These are phyloP conservation scores for Scaptomyza polygonia DNA, from an alignment of 2,888 invertebrate species.

Conservation along the genomic window DNA sequence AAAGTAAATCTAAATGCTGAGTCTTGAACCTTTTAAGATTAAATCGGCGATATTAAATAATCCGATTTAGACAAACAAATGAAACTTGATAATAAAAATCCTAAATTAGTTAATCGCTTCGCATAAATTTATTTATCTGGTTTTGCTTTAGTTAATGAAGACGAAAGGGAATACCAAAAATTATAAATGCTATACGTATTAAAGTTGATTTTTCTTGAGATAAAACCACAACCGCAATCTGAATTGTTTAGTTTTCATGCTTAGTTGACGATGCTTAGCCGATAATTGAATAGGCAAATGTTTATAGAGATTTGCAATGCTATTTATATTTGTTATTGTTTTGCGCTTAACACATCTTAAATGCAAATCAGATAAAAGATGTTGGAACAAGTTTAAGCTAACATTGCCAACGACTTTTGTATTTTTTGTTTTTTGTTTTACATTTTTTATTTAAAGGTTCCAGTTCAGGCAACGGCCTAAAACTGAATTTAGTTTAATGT, in stretches of 20 bases:
- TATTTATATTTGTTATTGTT: slow-evolving; percentile 23
- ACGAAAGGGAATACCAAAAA: slow-evolving; percentile 5
- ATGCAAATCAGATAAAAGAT: slow-evolving; percentile 59
- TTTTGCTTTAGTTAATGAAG: slow-evolving; percentile 15
- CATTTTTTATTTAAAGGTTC: background rate
- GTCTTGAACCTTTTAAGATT: background rate
- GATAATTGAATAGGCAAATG: slow-evolving; percentile 41
- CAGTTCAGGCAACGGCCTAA: slow-evolving; percentile 12
- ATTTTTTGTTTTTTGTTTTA: slow-evolving; percentile 15
- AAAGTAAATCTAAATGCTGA: background rate
- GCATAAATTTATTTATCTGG: slow-evolving; percentile 50
- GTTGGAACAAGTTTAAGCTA: slow-evolving; percentile 53
- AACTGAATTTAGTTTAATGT: slow-evolving; percentile 26
- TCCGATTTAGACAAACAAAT: slow-evolving; percentile 17
- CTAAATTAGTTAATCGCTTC: background rate
- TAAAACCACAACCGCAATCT: slow-evolving; percentile 4
- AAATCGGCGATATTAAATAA: slow-evolving; percentile 1
- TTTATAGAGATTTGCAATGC: slow-evolving; percentile 11
- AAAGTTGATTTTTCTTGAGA: background rate
- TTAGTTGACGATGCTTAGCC: slow-evolving; percentile 3
- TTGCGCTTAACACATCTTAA: slow-evolving; percentile 36
- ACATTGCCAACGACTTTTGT: slow-evolving; percentile 28
- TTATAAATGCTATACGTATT: background rate
- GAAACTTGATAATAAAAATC: slow-evolving; percentile 37
- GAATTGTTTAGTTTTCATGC: slow-evolving; percentile 4